A percentile compares a stretch with the other conserved stretches of the same genome.
phyloP scores from a whole-genome alignment of 2,113 vertebrate species.

The Dasyornis broadbenti region DNA sequence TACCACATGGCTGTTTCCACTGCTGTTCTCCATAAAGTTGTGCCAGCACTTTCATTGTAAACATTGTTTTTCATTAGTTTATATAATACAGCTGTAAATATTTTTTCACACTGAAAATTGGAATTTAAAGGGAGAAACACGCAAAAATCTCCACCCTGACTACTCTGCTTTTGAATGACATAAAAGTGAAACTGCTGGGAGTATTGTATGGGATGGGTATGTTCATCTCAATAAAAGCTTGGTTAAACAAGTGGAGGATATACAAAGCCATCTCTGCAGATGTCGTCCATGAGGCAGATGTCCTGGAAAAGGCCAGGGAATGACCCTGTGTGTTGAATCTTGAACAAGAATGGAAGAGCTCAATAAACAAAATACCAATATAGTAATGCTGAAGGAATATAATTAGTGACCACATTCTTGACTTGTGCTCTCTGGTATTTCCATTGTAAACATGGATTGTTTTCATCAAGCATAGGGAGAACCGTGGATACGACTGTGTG shows the following conservation, averaged over 20 bases:
- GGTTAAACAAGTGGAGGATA: not conserved
- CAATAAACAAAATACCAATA: constrained; percentile 21
- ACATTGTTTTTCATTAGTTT: constrained; percentile 44
- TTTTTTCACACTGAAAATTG: constrained; percentile 16
- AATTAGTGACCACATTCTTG: not conserved
- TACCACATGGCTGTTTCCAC: constrained; percentile 11
- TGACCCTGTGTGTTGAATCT: not conserved
- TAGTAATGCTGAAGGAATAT: not conserved
- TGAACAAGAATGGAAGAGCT: not conserved
- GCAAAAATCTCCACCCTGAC: not conserved
- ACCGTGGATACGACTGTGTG: accelerated
- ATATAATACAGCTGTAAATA: constrained; percentile 49
- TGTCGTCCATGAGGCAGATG: not conserved
- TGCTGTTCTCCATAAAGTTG: constrained; percentile 8
- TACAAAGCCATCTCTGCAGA: not conserved
- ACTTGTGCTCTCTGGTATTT: not conserved
- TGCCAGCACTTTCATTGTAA: constrained; percentile 46
- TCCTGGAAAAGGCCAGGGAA: not conserved
- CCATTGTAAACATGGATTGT: not conserved
- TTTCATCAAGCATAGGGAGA: not conserved
- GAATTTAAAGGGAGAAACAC: not conserved
- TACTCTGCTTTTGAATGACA: not conserved
- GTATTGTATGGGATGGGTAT: not conserved
- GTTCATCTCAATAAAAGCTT: not conserved
- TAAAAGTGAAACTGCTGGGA: not conserved